Conservation (phyloP, 2,113 vertebrate genomes). For the Manacus vitellinus region DNA sequence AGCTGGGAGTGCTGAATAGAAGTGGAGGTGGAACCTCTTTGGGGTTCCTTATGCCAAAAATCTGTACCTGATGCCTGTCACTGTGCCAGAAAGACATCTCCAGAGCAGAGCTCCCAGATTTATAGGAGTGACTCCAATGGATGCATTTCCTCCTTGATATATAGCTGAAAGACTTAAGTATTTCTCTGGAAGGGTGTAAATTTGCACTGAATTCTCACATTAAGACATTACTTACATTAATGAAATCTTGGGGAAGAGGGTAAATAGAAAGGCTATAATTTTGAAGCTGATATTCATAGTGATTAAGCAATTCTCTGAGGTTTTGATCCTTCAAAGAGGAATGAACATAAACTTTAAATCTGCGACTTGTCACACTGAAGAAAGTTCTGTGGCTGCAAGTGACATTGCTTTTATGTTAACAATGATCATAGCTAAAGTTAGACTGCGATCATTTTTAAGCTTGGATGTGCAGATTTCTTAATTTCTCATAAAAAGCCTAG, state of each 20-base stretch:
- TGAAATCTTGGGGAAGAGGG: background rate
- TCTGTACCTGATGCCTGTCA: background rate
- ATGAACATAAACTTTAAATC: constrained; percentile 12
- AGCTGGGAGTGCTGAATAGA: background rate
- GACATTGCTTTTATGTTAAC: constrained; percentile 26
- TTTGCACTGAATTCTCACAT: background rate
- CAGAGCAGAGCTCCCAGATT: background rate
- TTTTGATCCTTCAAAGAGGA: constrained; percentile 17
- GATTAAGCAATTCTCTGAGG: constrained; percentile 25
- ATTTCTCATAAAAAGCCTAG: background rate
- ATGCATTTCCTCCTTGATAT: background rate
- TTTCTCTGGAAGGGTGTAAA: background rate
- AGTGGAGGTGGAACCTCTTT: background rate
- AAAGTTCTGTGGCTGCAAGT: constrained; percentile 15
- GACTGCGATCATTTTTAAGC: background rate
- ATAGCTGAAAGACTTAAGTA: background rate
- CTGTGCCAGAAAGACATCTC: background rate
- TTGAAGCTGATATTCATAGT: constrained; percentile 16
- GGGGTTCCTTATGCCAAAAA: background rate
- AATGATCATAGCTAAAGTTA: background rate
- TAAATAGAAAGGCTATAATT: constrained; percentile 30
- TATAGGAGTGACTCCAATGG: background rate
- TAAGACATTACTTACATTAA: background rate
- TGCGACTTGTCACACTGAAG: background rate
- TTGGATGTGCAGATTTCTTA: background rate